phyloP scores from a whole-genome alignment of 2,797 vertebrate species.

The Poeciliopsis paucimaculata region DNA sequence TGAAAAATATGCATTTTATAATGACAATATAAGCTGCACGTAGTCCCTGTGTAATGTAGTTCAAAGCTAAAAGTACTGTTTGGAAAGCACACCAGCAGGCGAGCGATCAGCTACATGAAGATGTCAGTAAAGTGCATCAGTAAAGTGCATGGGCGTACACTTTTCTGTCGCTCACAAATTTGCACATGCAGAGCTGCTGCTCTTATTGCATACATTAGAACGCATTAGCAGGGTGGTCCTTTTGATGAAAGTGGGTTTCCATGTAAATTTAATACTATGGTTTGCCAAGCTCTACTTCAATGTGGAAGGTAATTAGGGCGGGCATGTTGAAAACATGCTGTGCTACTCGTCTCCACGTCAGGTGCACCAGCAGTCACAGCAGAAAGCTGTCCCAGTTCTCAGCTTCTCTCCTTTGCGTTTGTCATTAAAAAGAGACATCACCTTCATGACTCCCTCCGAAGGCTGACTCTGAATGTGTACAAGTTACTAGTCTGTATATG shows the following conservation, averaged over 20 bases:
- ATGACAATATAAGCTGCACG: constrained; percentile 42
- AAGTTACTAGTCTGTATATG: constrained; percentile 4
- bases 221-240: constrained; percentile 59
- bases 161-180: constrained; percentile 47
- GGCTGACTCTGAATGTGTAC: background rate
- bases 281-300: constrained; percentile 70
- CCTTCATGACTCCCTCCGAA: constrained; percentile 21
- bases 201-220: constrained; percentile 66
- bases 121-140: constrained; percentile 38
- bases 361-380: constrained; percentile 56
- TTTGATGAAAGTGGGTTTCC: constrained; percentile 78
- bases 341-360: constrained; percentile 70
- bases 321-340: constrained; percentile 74
- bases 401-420: constrained; percentile 46
- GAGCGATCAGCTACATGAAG: constrained; percentile 25
- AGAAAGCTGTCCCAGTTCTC: constrained; percentile 52
- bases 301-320: constrained; percentile 78
- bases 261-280: constrained; percentile 81
- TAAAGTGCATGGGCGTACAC: constrained; percentile 33
- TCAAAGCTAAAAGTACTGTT: constrained; percentile 25
- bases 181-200: constrained; percentile 29
- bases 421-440: constrained; percentile 53
- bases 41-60: background rate
- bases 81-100: constrained; percentile 18
- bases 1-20: constrained; percentile 46